These are phyloP conservation scores for Caretta caretta DNA, from an alignment of 2,113 vertebrate species.

Conservation along the genomic window DNA sequence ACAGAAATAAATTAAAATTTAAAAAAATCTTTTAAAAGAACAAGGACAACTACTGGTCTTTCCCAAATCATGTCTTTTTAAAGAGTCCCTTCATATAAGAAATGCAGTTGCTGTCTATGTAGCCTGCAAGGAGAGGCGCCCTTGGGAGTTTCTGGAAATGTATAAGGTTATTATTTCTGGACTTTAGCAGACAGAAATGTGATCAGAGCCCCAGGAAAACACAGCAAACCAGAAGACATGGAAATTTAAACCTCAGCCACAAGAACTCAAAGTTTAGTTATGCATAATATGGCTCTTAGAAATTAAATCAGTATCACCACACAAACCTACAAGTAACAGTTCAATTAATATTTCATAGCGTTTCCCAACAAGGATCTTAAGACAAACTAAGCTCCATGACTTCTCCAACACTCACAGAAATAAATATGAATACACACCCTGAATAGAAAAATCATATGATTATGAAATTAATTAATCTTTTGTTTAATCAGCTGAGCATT, in stretches of 20 bases:
- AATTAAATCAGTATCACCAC: slow-evolving; percentile 40
- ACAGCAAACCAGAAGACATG: slow-evolving; percentile 47
- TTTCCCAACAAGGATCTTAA: slow-evolving; percentile 13
- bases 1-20: slow-evolving; percentile 66
- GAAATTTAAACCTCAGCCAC: slow-evolving; percentile 57
- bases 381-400: background rate
- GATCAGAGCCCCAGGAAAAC: slow-evolving; percentile 59
- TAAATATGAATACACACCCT: background rate
- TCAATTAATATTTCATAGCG: slow-evolving; percentile 55
- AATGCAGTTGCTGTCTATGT: slow-evolving; percentile 60
- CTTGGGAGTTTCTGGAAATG: slow-evolving; percentile 59
- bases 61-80: background rate
- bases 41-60: slow-evolving; percentile 54
- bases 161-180: slow-evolving; percentile 62
- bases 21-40: slow-evolving; percentile 60
- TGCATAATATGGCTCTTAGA: background rate
- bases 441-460: background rate
- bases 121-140: slow-evolving; percentile 61
- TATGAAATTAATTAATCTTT: background rate
- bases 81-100: slow-evolving; percentile 37
- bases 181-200: slow-evolving; percentile 62
- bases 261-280: slow-evolving; percentile 53
- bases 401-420: background rate
- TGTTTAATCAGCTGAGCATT: background rate
- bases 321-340: slow-evolving; percentile 36